Percentiles rank a stretch among this genome's conserved stretches.
These are phyloP conservation scores for Scomber scombrus DNA, from an alignment of 2,113 vertebrate species.

Conservation along the genomic window DNA sequence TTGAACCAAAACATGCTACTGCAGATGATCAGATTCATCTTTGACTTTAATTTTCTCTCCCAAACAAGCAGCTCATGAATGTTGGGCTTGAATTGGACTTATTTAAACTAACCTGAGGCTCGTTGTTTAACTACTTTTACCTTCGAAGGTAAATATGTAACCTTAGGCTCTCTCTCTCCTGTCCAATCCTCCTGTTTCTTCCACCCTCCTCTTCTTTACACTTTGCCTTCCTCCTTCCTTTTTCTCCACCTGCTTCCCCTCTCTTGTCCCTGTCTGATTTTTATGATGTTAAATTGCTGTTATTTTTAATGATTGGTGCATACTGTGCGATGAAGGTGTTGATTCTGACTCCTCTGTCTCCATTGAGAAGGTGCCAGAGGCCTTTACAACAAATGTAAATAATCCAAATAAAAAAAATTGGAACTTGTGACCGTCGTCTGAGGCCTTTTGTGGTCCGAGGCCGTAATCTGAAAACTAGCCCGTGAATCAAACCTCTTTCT, in stretches of 20 bases:
- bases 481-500: neutral
- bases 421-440: conserved; percentile 57
- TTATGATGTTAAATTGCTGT: conserved; percentile 65
- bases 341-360: conserved; percentile 52
- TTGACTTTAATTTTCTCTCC: neutral
- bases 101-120: no score
- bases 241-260: conserved; percentile 1
- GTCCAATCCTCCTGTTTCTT: neutral
- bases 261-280: conserved; percentile 59
- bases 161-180: neutral
- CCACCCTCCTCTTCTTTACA: neutral
- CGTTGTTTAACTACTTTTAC: no score
- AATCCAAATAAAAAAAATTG: conserved; percentile 64
- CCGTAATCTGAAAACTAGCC: neutral
- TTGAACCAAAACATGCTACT: no score
- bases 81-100: no score
- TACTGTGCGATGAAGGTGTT: conserved; percentile 41
- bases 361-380: conserved; percentile 64
- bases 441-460: neutral
- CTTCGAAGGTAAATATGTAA: neutral
- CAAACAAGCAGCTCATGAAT: no score
- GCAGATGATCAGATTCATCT: neutral
- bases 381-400: conserved; percentile 77
- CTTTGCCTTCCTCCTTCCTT: neutral
- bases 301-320: conserved; percentile 72